These are phyloP conservation scores for Cynopterus brachyotis DNA, from an alignment of 2,113 vertebrate genomes.

Conservation along the genomic window DNA sequence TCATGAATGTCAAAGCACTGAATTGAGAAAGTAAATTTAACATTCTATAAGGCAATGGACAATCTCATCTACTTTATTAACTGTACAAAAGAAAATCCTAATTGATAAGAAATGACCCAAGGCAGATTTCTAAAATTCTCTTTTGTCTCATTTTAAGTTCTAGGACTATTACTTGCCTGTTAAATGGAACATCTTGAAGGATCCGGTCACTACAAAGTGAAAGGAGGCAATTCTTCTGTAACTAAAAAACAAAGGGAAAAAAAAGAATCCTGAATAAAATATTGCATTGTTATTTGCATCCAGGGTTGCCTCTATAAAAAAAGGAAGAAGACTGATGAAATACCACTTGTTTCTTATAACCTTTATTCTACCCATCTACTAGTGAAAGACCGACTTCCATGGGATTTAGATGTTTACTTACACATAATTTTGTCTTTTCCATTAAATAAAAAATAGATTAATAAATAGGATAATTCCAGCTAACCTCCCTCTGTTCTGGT, in stretches of 20 bases:
- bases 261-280: conserved; percentile 39
- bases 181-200: conserved; percentile 98
- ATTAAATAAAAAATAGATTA: background rate
- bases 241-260: conserved; percentile 80
- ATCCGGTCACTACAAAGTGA: conserved; percentile 99
- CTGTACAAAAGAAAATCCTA: background rate
- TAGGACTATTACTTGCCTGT: conserved; percentile 88
- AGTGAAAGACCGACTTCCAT: background rate
- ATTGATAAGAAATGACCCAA: conserved; percentile 22
- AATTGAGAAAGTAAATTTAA: background rate
- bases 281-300: background rate
- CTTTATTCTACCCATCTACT: background rate
- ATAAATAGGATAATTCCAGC: background rate
- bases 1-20: background rate
- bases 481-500: background rate
- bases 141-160: conserved; percentile 27
- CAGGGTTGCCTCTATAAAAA: background rate
- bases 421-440: background rate
- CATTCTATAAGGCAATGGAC: background rate
- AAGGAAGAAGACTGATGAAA: background rate
- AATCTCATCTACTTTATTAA: background rate
- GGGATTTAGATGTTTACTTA: background rate
- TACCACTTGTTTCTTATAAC: background rate
- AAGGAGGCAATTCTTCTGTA: conserved; percentile 99
- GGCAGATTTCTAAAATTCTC: conserved; percentile 4